phyloP scores from a whole-genome alignment of 2,888 invertebrate genomes.

The Cataglyphis altisquamis region DNA sequence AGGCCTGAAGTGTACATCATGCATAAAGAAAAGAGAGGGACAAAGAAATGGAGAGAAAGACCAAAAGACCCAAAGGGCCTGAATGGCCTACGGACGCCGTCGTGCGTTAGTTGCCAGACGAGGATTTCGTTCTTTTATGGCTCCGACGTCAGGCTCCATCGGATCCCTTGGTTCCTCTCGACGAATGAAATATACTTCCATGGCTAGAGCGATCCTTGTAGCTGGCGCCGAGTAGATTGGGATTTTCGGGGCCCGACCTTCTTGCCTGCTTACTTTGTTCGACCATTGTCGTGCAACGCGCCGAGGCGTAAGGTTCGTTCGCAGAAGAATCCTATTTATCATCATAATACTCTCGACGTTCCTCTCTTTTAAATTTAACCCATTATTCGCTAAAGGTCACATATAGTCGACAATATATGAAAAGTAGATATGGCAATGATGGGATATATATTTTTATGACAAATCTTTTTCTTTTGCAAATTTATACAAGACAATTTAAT shows the following conservation, averaged over 20 bases:
- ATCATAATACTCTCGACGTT: not conserved
- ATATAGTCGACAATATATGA: not conserved
- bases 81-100: constrained; percentile 68
- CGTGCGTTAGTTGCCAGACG: constrained; percentile 81
- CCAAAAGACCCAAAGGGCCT: constrained; percentile 62
- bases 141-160: constrained; percentile 68
- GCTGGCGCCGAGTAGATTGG: constrained; percentile 76
- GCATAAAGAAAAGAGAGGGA: constrained; percentile 59
- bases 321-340: constrained; percentile 41
- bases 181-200: constrained; percentile 79
- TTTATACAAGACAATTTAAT: not conserved
- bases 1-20: constrained; percentile 52
- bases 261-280: constrained; percentile 35
- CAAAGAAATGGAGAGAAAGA: constrained; percentile 37
- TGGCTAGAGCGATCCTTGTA: constrained; percentile 60
- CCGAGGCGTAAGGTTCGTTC: constrained; percentile 43
- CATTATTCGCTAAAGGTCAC: not conserved
- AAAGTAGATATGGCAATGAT: not conserved
- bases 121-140: constrained; percentile 81
- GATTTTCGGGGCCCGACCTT: constrained; percentile 72
- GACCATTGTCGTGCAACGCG: constrained; percentile 45
- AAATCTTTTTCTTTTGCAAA: not conserved
- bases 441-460: not conserved
- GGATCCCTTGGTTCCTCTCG: constrained; percentile 45
- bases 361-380: not conserved